These are phyloP conservation scores for Gobio gobio DNA, from an alignment of 2,113 vertebrate genomes.

Conservation along the genomic window DNA sequence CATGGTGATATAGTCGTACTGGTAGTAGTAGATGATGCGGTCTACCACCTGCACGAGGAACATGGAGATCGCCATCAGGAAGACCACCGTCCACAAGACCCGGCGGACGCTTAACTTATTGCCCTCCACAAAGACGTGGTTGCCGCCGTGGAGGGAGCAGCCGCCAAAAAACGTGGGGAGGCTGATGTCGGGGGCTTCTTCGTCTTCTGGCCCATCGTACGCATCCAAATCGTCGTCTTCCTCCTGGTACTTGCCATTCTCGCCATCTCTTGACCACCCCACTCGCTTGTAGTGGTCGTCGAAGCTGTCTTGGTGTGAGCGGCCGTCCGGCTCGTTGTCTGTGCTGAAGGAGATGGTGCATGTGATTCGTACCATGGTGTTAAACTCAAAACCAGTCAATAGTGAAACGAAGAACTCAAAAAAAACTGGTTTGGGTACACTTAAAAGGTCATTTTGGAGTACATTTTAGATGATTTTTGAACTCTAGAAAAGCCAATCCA, in stretches of 20 bases:
- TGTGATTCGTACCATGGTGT: slow-evolving; percentile 89
- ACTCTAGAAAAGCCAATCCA: neutral
- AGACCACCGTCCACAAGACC: slow-evolving; percentile 84
- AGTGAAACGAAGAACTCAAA: neutral
- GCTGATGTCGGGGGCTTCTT: slow-evolving; percentile 67
- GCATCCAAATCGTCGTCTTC: slow-evolving; percentile 65
- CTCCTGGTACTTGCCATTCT: slow-evolving; percentile 68
- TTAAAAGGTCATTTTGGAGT: neutral
- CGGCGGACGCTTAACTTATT: slow-evolving; percentile 81
- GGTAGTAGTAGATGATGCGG: slow-evolving; percentile 84
- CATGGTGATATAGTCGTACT: slow-evolving; percentile 87
- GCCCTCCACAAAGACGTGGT: slow-evolving; percentile 86
- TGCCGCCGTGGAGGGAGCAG: slow-evolving; percentile 90
- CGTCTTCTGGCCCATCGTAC: slow-evolving; percentile 61
- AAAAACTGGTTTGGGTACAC: neutral
- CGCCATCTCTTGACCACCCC: slow-evolving; percentile 57
- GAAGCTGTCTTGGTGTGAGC: slow-evolving; percentile 62
- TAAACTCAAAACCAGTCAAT: neutral
- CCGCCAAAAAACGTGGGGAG: slow-evolving; percentile 82
- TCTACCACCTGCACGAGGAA: slow-evolving; percentile 92
- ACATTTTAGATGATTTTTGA: neutral
- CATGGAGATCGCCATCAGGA: slow-evolving; percentile 83
- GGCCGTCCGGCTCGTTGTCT: slow-evolving; percentile 74
- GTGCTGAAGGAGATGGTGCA: slow-evolving; percentile 92
- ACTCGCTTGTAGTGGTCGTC: slow-evolving; percentile 76